Conservation (phyloP, 2,888 invertebrate genomes). For the Andrena minutula region DNA sequence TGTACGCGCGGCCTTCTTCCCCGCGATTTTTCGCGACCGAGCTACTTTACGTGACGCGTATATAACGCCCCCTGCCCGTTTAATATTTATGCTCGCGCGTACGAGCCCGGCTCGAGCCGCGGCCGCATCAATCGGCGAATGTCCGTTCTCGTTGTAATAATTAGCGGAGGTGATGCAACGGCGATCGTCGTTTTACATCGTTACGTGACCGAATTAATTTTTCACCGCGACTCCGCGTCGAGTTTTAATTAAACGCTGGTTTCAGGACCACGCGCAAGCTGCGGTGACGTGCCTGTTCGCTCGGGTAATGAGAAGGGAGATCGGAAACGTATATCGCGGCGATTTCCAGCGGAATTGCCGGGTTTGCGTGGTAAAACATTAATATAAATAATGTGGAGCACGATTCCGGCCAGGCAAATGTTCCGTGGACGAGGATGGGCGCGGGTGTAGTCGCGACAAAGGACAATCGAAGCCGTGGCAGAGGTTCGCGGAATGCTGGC, state of each 20-base stretch:
- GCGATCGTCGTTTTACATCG: conserved; percentile 51
- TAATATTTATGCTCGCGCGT: conserved; percentile 49
- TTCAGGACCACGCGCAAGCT: conserved; percentile 38
- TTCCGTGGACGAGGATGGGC: neutral
- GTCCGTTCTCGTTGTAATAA: conserved; percentile 46
- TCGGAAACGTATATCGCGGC: conserved; percentile 29
- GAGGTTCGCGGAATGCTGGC: neutral
- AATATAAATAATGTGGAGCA: conserved; percentile 18
- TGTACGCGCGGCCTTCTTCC: neutral
- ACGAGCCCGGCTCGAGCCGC: conserved; percentile 1
- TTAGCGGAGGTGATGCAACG: conserved; percentile 50
- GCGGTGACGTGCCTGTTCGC: conserved; percentile 48
- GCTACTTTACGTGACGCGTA: conserved; percentile 30
- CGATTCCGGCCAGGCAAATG: neutral
- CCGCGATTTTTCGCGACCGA: conserved; percentile 5
- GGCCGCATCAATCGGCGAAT: conserved; percentile 19
- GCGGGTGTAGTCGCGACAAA: neutral
- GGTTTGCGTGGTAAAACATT: conserved; percentile 40
- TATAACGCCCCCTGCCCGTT: conserved; percentile 27
- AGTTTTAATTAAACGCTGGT: conserved; percentile 58
- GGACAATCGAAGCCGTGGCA: neutral
- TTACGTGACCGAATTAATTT: conserved; percentile 64
- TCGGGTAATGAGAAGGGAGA: conserved; percentile 36
- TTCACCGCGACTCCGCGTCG: conserved; percentile 51
- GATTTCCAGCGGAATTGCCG: conserved; percentile 37